A percentile compares a stretch with the other conserved stretches of the same genome.
Conservation (phyloP, 2,888 invertebrate species). For the Tipula confusa region DNA sequence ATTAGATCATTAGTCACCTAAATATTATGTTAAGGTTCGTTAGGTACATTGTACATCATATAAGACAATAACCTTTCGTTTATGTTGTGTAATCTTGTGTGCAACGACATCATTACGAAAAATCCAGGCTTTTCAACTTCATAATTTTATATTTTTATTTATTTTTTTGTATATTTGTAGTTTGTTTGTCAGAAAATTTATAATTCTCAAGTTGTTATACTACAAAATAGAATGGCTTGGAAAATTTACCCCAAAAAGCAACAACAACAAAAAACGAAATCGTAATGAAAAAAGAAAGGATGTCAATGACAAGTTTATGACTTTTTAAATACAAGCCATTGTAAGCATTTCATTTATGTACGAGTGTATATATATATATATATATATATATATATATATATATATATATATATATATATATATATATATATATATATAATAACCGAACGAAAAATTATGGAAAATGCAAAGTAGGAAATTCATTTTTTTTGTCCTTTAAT, state of each 20-base stretch:
- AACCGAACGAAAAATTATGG: background rate
- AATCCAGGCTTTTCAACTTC: background rate
- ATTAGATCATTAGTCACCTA: conserved; percentile 12
- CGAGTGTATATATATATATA: background rate
- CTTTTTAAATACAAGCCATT: conserved; percentile 27
- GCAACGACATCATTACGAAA: background rate
- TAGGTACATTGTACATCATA: background rate
- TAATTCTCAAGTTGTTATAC: conserved; percentile 4
- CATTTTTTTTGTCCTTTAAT: background rate
- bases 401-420: too few species aligned
- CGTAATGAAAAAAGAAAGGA: conserved; percentile 26
- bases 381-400: too few species aligned
- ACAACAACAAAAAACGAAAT: background rate
- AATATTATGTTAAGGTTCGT: background rate
- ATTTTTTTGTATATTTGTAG: too few species aligned
- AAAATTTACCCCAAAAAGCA: conserved; percentile 26
- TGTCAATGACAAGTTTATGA: conserved; percentile 30
- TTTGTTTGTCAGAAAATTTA: conserved; percentile 1
- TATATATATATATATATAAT: too few species aligned
- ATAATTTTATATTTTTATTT: background rate
- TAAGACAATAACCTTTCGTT: background rate
- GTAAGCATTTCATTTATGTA: background rate
- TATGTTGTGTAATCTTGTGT: background rate
- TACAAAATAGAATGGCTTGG: conserved; percentile 26
- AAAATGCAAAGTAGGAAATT: background rate